Evolutionary conservation across 2,888 invertebrate species (phyloP).

Genomic region (Coremacera marginata): DNA sequence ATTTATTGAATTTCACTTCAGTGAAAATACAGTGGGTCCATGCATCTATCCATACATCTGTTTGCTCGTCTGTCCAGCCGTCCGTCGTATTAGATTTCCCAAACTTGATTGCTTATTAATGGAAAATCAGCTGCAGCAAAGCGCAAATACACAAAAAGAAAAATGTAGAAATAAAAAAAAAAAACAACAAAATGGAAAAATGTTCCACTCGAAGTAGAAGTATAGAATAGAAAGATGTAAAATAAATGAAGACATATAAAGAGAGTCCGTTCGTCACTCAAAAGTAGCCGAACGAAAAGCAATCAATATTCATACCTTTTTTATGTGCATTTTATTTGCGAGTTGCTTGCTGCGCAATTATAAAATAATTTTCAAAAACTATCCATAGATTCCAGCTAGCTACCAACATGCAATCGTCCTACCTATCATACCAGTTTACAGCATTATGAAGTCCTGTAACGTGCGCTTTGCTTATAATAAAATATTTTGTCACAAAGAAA

Average conservation of each 20-base stretch:
- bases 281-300: too few species aligned
- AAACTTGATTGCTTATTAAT: constrained; percentile 3
- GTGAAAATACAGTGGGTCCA: too few species aligned
- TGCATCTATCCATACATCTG: too few species aligned
- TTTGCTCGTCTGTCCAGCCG: too few species aligned
- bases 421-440: background rate
- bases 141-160: background rate
- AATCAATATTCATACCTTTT: background rate
- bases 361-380: background rate
- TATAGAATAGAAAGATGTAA: background rate
- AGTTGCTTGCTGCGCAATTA: background rate
- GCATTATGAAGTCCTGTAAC: background rate
- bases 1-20: constrained; percentile 4
- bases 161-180: background rate
- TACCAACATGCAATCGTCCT: background rate
- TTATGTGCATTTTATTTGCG: background rate
- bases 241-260: background rate
- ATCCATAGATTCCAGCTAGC: background rate
- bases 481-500: background rate
- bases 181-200: background rate
- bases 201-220: background rate
- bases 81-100: background rate
- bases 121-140: background rate
- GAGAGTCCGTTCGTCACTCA: too few species aligned
- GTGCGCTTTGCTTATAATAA: background rate